Conservation (phyloP, 2,888 invertebrate species). For the Polydesmus complanatus region DNA sequence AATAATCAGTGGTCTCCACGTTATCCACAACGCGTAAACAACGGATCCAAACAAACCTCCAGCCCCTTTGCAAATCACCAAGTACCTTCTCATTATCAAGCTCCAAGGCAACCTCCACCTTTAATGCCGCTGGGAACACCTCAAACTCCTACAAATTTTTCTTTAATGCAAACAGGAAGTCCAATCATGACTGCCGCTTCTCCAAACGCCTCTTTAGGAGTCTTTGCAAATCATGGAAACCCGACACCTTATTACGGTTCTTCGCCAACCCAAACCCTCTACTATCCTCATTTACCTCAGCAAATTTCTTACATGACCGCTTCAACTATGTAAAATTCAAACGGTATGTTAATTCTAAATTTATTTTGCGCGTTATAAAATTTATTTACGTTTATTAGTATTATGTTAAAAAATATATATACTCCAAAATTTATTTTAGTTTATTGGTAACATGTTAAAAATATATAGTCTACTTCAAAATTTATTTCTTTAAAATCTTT, state of each 20-base stretch:
- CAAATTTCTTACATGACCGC: not conserved
- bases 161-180: not conserved
- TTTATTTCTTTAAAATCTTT: too few relatives aligned
- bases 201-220: not conserved
- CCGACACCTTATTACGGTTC: not conserved
- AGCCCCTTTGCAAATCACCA: too few relatives aligned
- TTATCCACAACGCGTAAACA: not conserved
- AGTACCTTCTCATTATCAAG: too few relatives aligned
- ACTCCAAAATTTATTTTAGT: too few relatives aligned
- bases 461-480: too few relatives aligned
- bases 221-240: not conserved
- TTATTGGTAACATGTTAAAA: too few relatives aligned
- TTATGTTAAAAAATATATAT: too few relatives aligned
- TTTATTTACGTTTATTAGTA: too few relatives aligned
- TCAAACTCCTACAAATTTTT: not conserved
- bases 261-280: not conserved
- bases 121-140: not conserved
- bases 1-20: not conserved
- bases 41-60: not conserved
- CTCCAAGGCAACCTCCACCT: not conserved
- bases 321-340: not conserved
- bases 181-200: not conserved
- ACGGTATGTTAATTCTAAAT: too few relatives aligned
- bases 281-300: not conserved
- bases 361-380: too few relatives aligned